Evolutionary conservation across 2,888 invertebrate species (phyloP), one percentile per base, ranked within the genome.

Genomic region (Hyposoter didymator): DNA sequence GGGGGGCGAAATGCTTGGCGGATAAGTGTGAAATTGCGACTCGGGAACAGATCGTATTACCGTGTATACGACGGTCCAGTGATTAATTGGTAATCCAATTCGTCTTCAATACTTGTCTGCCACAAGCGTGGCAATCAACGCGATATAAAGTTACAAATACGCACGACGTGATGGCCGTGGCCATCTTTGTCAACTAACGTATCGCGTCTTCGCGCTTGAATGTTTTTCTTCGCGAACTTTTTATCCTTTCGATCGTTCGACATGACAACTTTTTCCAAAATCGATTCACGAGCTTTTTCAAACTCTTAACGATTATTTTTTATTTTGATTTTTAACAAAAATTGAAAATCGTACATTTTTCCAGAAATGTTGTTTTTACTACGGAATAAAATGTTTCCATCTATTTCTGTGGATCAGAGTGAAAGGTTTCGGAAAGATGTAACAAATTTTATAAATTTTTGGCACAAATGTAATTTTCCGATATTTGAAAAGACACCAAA

Each of bases 81-180:
- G 64, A 78, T 72, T 78, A 84, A 84, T 79, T 70, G 74, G 69
- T 84, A 84, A 84, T 84, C 49, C 74, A 74, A 84, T 84, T 84
- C 79, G 74, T 12, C 49, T 52, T 19, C 47, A 69, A 66, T 43
- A 32, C 17, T 59, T 39, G 22, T 66, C 55, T 35, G 22, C 49
- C 14, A 66, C 22, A 64, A 66, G 45, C 66, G 28, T 28, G 4
- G 17, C n/a, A 49, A 64, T 8, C n/a, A 22, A 72, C 39, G 43
- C 72, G 22, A 52, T 62, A 64, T 67, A 43, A 43, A 55, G 45
- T 78, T 78, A 69, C 67, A 43, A 67, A 52, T 64, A 66, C 64
- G 59, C 55, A 70, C 55, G 62, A 32, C 28, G 14, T n/a, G n/a
- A 28, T 28, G 28, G 28, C 28, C 35, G 3, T 22, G 35, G 64